Evolutionary conservation across 2,113 vertebrate species (phyloP), one percentile per base, ranked within the genome.

Genomic region (Pontoporia blainvillei): DNA sequence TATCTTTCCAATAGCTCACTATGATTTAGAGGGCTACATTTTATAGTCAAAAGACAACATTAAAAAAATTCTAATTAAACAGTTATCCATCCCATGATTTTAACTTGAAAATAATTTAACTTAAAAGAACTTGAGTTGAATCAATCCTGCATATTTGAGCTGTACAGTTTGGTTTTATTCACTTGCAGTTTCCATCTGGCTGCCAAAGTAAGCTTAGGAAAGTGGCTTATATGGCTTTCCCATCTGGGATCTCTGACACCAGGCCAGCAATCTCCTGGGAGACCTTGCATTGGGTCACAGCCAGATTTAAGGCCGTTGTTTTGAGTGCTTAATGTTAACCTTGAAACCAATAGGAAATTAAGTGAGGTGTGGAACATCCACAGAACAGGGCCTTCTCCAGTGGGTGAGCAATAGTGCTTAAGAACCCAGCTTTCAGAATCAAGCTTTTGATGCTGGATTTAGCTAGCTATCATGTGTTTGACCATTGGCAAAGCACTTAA

Each of bases 181-280:
- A 96, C 73, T 97, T 97, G 39, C 62, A 92, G 73, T 95, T 97
- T 90, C 95, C 97, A 97, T 96, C 94, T 96, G 96, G 66, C 76
- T 93, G 97, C 96, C 97, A 97, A 89, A 83, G 81, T 36, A 49
- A 49, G 59, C n/a, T 79, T 59, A 21, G 46, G 61, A 59, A 96
- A 76, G 93, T 75, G 1, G 88, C 31, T 64, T 71, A 31, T 17
- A 61, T 44, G 44, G 23, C 49, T 75, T 90, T 94, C 81, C 96
- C 97, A 97, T 97, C 96, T 97, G 97, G 95, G 61, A 76, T 92
- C 71, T 52, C 67, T 93, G 88, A 86, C 5, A 64, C 5, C 1
- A 0, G 64, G 93, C 94, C 95, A 96, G 88, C 78, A 79, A 2
- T 95, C 96, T 97, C 95, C 94, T 72, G 67, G 88, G 93, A 97